Evolutionary conservation across 2,888 invertebrate species (phyloP).

Genomic region (Ryuthela nishihirai): DNA sequence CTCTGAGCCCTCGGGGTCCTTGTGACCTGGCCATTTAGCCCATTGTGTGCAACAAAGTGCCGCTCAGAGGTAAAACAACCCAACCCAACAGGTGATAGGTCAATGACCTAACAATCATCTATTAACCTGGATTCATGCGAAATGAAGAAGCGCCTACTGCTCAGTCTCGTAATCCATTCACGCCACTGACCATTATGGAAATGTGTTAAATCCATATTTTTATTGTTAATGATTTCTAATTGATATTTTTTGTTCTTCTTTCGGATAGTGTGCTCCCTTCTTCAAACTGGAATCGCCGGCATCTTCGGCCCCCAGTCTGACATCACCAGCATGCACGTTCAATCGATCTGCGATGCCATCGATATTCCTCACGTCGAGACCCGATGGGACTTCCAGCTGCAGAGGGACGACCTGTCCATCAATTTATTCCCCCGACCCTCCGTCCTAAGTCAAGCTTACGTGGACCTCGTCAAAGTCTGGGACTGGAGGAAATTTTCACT

Average conservation of each 20-base stretch:
- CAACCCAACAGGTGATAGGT: no score
- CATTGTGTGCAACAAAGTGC: no score
- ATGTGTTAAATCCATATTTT: no score
- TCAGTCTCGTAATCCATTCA: no score
- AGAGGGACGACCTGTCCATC: constrained; percentile 76
- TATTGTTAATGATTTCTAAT: no score
- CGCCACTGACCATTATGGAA: no score
- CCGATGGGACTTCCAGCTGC: constrained; percentile 68
- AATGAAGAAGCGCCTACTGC: no score
- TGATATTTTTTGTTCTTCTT: background rate
- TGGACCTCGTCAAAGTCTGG: constrained; percentile 68
- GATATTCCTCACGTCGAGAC: constrained; percentile 84
- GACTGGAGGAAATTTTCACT: constrained; percentile 81
- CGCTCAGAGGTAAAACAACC: no score
- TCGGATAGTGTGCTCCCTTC: constrained; percentile 79
- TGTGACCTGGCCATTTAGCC: no score
- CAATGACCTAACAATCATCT: no score
- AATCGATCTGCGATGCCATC: constrained; percentile 75
- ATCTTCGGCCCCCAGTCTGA: constrained; percentile 77
- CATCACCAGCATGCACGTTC: constrained; percentile 68
- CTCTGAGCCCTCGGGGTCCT: no score
- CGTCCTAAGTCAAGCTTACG: constrained; percentile 56
- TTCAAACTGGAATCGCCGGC: constrained; percentile 70
- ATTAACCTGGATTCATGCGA: no score
- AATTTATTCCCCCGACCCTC: constrained; percentile 72